Evolutionary conservation across 2,888 invertebrate species (phyloP).

Genomic region (Synergus japonicus): DNA sequence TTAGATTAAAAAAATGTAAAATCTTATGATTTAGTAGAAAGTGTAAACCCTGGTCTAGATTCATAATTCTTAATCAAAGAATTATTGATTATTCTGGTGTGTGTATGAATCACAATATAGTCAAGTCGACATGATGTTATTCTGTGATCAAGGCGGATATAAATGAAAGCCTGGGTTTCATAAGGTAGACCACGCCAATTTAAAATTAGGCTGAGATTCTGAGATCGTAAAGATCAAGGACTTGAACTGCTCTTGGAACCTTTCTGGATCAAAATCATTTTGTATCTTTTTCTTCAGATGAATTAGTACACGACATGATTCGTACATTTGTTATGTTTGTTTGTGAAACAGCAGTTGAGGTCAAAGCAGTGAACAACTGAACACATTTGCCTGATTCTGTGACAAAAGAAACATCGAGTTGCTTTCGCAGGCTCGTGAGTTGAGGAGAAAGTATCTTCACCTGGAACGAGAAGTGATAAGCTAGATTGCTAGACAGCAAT

Average conservation of each 20-base stretch:
- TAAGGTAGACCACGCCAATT: not conserved
- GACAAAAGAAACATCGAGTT: slow-evolving; percentile 3
- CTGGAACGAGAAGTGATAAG: slow-evolving; percentile 23
- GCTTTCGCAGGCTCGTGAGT: not conserved
- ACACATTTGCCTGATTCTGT: slow-evolving; percentile 9
- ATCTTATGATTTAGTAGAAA: too few relatives aligned
- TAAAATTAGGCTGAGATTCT: slow-evolving; percentile 15
- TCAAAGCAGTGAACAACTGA: slow-evolving; percentile 9
- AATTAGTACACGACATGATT: slow-evolving; percentile 1
- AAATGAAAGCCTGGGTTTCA: not conserved
- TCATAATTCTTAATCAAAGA: too few relatives aligned
- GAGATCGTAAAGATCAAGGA: slow-evolving; percentile 13
- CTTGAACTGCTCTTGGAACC: not conserved
- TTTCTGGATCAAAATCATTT: not conserved
- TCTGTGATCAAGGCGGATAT: not conserved
- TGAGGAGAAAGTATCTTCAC: slow-evolving; percentile 37
- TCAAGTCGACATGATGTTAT: not conserved
- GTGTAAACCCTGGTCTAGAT: too few relatives aligned
- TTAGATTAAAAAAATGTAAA: too few relatives aligned
- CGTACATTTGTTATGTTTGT: not conserved
- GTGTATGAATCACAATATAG: not conserved
- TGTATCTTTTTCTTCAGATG: not conserved
- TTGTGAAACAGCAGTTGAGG: slow-evolving; percentile 14
- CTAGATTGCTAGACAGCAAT: slow-evolving; percentile 13
- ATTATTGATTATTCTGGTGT: too few relatives aligned